Conservation (phyloP, 2,888 invertebrate genomes). For the Cactoblastis cactorum region DNA sequence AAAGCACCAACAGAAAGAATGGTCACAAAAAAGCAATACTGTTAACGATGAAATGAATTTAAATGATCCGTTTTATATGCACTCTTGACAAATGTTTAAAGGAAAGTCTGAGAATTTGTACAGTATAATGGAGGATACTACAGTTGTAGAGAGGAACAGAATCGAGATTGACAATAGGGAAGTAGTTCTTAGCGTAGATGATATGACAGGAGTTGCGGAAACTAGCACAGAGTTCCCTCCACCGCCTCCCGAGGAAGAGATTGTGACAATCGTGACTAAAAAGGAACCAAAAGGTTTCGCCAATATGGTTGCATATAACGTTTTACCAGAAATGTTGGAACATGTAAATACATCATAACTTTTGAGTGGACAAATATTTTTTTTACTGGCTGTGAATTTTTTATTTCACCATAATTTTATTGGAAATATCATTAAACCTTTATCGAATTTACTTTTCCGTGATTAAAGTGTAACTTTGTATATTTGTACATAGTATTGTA, state of each 20-base stretch:
- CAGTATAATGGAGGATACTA: conserved; percentile 75
- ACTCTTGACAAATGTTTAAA: conserved; percentile 86
- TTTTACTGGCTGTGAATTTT: conserved; percentile 50
- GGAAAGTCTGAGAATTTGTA: conserved; percentile 79
- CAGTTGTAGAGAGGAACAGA: conserved; percentile 62
- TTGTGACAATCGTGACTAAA: conserved; percentile 72
- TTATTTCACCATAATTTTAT: conserved; percentile 18
- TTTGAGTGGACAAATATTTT: conserved; percentile 23
- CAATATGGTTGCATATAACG: conserved; percentile 76
- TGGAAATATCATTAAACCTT: conserved; percentile 34
- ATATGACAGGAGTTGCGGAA: conserved; percentile 60
- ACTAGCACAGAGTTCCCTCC: conserved; percentile 58
- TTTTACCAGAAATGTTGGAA: conserved; percentile 72
- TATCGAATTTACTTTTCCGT: conserved; percentile 44
- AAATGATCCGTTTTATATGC: conserved; percentile 83
- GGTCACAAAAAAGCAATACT: conserved; percentile 81
- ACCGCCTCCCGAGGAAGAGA: conserved; percentile 69
- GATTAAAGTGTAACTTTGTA: conserved; percentile 26
- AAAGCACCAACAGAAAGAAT: conserved; percentile 83
- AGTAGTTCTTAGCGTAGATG: conserved; percentile 72
- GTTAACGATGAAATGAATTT: conserved; percentile 82
- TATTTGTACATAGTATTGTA: conserved; percentile 40
- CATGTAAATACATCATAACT: conserved; percentile 61
- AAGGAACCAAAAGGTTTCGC: conserved; percentile 72
- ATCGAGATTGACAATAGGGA: conserved; percentile 73